Conservation (phyloP, 2,113 vertebrate genomes). For the Dendrocopos noguchii region DNA sequence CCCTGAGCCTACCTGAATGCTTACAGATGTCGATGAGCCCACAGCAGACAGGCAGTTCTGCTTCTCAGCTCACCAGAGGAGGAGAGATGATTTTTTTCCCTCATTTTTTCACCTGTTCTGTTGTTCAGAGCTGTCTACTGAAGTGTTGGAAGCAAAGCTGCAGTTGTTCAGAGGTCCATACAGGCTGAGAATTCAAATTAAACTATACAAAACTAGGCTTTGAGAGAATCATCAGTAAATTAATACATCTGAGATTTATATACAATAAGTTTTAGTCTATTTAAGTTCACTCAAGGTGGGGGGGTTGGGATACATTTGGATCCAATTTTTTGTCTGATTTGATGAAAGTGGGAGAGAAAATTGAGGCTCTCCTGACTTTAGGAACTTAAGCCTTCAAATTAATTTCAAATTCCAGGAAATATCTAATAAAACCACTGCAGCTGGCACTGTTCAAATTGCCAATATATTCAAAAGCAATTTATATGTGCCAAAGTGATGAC, state of each 20-base stretch:
- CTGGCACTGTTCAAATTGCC: not conserved
- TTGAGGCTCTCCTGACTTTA: not conserved
- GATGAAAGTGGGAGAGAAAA: not conserved
- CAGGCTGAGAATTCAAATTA: not conserved
- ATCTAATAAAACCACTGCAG: slow-evolving; percentile 38
- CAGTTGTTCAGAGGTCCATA: not conserved
- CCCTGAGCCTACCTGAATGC: not conserved
- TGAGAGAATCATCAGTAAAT: not conserved
- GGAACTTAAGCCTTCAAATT: slow-evolving; percentile 11
- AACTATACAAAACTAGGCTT: not conserved
- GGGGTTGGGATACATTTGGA: not conserved
- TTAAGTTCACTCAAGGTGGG: not conserved
- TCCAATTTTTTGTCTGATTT: not conserved
- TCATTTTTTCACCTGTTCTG: not conserved
- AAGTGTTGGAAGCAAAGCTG: not conserved
- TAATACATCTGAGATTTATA: not conserved
- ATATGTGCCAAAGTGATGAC: not conserved
- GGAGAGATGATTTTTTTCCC: not conserved
- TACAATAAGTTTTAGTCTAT: not conserved
- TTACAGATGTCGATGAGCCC: not conserved
- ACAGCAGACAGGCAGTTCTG: not conserved
- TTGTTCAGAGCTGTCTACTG: not conserved
- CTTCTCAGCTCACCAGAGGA: not conserved
- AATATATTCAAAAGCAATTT: slow-evolving; percentile 10
- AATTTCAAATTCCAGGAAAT: slow-evolving; percentile 51